These are phyloP conservation scores for Axinella damicornis DNA, from an alignment of 37 sponge, comb jelly and placozoan species.

Conservation along the genomic window DNA sequence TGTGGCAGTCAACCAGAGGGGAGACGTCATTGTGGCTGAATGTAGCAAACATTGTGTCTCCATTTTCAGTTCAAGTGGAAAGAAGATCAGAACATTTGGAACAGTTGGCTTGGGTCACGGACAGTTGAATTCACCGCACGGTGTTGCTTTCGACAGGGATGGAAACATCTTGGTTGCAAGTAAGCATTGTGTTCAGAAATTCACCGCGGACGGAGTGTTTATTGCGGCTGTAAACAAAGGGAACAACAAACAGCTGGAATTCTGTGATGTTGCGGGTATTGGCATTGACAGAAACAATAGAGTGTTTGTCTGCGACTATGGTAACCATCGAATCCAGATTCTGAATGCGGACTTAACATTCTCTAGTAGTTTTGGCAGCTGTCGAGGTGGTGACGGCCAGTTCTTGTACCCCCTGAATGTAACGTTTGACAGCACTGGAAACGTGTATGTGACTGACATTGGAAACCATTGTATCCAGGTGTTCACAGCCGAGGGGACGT, in stretches of 20 bases:
- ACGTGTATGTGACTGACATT: conserved; percentile 62
- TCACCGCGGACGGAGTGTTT: conserved; percentile 59
- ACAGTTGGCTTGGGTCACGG: conserved; percentile 32
- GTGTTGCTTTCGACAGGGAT: conserved; percentile 22
- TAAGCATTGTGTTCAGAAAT: conserved; percentile 54
- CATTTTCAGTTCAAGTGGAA: conserved; percentile 11
- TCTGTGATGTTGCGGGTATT: conserved; percentile 48
- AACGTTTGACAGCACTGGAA: conserved; percentile 49
- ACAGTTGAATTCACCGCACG: conserved; percentile 35
- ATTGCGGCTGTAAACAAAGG: conserved; percentile 29
- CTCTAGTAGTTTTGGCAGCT: conserved; percentile 51
- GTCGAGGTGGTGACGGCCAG: conserved; percentile 41
- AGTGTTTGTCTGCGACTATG: conserved; percentile 60
- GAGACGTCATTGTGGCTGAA: conserved; percentile 43
- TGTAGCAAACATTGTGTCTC: background rate
- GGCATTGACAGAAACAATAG: conserved; percentile 14
- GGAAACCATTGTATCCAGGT: conserved; percentile 63
- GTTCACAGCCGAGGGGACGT: conserved; percentile 42
- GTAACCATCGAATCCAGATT: conserved; percentile 67
- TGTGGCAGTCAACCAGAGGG: conserved; percentile 29
- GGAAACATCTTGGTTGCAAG: conserved; percentile 35
- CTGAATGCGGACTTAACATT: conserved; percentile 56
- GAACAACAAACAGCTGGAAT: conserved; percentile 32
- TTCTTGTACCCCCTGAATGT: conserved; percentile 56
- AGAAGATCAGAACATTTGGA: conserved; percentile 24